Base-by-base conservation (phyloP, 2,113 vertebrate species). In the Lagopus leucura region DNA sequence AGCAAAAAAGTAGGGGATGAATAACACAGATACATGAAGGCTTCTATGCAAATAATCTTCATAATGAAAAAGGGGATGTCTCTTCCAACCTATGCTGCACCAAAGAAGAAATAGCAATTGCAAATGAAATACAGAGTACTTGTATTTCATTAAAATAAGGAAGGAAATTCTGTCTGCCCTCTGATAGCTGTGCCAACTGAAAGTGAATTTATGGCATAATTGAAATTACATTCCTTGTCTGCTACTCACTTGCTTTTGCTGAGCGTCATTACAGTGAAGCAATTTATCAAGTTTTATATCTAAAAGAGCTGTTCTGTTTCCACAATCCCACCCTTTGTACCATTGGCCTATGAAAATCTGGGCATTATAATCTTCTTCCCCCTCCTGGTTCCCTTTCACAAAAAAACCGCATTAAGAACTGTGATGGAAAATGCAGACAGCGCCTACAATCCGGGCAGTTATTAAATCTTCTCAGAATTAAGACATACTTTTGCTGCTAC, bases 221-320 rank as follows among this genome's bases (percentile, higher is more conserved):
- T 87, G 81, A 90, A 95, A 91, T 93, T 6, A 70, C 81, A 91
- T 93, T 92, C 81, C 72, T 87, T 87, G 89, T 85, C 84, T 92
- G 65, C 45, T 92, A 79, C 45, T 93, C 84, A 72, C 86, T 90
- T 61, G 71, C 45, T 79, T 84, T 70, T 94, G 36, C 90, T 79
- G 43, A 94, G 58, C 43, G 79, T 73, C 84, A 61, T 89, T 89
- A 89, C 66, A 67, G 40, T 76, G 63, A 82, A 27, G 54, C 63
- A 84, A 85, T 72, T 90, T 82, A 82, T 87, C 67, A 65, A 22
- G n/a, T 43, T 84, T 86, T 54, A 48, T 45, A 91, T 73, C 36
- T 82, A 48, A 89, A 81, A 87, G 78, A 87, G 63, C 16, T 70
- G 17, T 54, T 93, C 66, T 82, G 21, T 89, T 90, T 84, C 74